Base-by-base conservation (phyloP, 2,797 vertebrate genomes). In the Hydrocynus forskahlii region DNA sequence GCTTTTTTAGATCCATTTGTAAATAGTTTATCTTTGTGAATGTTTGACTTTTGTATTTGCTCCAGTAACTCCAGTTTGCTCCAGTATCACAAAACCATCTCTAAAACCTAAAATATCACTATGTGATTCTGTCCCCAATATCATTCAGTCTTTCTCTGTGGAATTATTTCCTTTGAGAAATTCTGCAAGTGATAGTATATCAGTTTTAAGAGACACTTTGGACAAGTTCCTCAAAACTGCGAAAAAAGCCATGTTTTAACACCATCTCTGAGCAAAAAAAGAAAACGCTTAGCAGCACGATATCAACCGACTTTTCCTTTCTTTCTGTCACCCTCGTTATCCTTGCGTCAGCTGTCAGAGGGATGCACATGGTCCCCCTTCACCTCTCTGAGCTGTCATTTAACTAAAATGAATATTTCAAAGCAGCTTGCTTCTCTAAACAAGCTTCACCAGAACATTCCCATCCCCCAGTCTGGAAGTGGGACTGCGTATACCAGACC, bases 401-500 rank as follows among this genome's bases (percentile, higher is more conserved):
- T 48, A 35, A 62, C 40, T 63, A 50, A 69, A 76, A 74, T 67
- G 66, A 82, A 75, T 75, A 68, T 78, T 83, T 72, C 60, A 83
- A 74, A 75, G 69, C 21, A 59, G 25, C 62, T 55, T 64, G 79
- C 62, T 67, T 81, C 75, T 86, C 75, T 79, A 83, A 86, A 71
- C 68, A 81, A 48, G 57, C 55, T 72, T 81, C 59, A 54, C 67
- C 17, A 82, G 21, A 75, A 72, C 13, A 72, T 80, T 62, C 57
- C 25, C 40, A 45, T 68, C 45, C 40, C 0, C 17, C 35, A 45
- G 29, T 45, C 60, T 40, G 23, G 48, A 81, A 43, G n/a, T n/a
- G 7, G 73, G n/a, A 50, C 21, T 35, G 54, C 12, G 29, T 72
- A 21, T 50, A 29, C 23, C 45, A 38, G 7, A 12, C 29, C 17